phyloP scores from a whole-genome alignment of 1,140 invertebrate genomes.

The Pemphigus obesinymphae region DNA sequence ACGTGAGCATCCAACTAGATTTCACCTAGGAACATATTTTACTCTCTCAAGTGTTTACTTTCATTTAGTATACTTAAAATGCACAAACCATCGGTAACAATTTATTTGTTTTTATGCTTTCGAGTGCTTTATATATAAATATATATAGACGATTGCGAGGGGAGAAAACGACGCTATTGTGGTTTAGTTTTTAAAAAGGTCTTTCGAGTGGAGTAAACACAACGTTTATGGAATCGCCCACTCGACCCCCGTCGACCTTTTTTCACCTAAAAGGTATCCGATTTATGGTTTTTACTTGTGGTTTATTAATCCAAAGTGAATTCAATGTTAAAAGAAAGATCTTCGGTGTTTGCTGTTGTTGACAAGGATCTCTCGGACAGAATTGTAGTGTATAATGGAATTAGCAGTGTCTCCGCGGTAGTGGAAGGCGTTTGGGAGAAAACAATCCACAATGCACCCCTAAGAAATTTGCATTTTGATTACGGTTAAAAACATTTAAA shows the following conservation, averaged over 20 bases:
- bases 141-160: no score
- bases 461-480: slow-evolving; percentile 35
- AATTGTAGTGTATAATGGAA: neutral
- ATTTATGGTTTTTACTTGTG: slow-evolving; percentile 13
- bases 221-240: slow-evolving; percentile 11
- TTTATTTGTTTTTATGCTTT: slow-evolving; percentile 11
- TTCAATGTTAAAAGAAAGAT: slow-evolving; percentile 2
- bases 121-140: no score
- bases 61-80: neutral
- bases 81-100: neutral
- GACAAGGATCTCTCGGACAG: neutral
- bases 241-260: slow-evolving; percentile 24
- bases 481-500: slow-evolving; percentile 36
- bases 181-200: slow-evolving; percentile 23
- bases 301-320: neutral
- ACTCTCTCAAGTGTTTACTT: neutral
- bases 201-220: neutral
- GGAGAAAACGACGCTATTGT: neutral
- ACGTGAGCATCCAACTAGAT: no score
- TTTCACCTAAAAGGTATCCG: slow-evolving; percentile 2
- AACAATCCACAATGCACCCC: slow-evolving; percentile 11
- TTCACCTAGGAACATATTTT: neutral
- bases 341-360: neutral
- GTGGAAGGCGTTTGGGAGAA: neutral
- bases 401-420: neutral